Conservation (phyloP, 2,797 vertebrate species). For the Potorous gilbertii region DNA sequence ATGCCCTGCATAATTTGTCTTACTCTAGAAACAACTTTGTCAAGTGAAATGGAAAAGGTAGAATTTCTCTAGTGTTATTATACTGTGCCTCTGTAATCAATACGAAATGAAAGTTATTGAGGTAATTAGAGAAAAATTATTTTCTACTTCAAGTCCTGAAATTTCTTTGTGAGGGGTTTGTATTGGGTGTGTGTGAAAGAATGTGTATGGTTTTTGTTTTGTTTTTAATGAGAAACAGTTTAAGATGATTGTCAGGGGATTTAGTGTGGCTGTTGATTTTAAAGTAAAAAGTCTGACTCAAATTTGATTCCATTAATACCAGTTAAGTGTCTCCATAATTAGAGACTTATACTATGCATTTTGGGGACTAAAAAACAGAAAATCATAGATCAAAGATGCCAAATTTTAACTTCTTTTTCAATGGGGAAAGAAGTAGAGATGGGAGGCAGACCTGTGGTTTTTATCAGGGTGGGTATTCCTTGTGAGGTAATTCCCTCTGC, state of each 20-base stretch:
- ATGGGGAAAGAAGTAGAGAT: not conserved
- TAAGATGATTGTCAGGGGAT: not conserved
- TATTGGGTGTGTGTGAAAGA: not conserved
- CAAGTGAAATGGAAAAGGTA: conserved; percentile 14
- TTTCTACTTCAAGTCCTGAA: not conserved
- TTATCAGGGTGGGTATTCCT: not conserved
- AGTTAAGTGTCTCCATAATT: not conserved
- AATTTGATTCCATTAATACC: conserved; percentile 19
- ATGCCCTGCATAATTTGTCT: not conserved
- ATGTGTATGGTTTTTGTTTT: not conserved
- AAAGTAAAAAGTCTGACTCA: conserved; percentile 27
- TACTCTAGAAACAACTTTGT: not conserved
- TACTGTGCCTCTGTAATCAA: not conserved
- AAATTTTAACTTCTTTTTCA: not conserved
- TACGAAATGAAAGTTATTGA: conserved; percentile 1
- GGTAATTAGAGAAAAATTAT: not conserved
- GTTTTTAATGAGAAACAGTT: not conserved
- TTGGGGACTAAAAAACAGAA: not conserved
- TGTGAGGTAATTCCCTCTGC: not conserved
- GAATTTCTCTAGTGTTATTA: conserved; percentile 3
- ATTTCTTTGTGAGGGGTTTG: not conserved
- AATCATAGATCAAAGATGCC: not conserved
- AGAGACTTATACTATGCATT: not conserved
- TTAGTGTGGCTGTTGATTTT: not conserved
- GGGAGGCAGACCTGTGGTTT: not conserved